Evolutionary conservation across 2,888 invertebrate species (phyloP).

Genomic region (Yponomeuta plumbellus): DNA sequence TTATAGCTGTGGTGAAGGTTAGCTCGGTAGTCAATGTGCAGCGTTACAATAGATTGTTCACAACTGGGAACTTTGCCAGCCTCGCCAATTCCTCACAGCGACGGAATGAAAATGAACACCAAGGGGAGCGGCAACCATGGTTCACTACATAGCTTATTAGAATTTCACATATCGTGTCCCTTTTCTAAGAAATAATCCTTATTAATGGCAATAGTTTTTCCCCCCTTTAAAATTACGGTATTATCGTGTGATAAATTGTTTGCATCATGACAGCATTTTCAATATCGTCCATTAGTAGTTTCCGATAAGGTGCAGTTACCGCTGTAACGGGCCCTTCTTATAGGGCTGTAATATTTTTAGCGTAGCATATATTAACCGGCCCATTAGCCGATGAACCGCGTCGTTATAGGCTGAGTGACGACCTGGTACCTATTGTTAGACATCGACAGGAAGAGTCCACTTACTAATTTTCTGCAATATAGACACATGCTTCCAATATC

Average conservation of each 20-base stretch:
- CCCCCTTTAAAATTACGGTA: neutral
- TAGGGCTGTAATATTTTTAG: slow-evolving; percentile 55
- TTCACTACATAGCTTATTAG: neutral
- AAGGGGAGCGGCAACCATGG: neutral
- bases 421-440: slow-evolving; percentile 56
- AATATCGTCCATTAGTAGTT: slow-evolving; percentile 7
- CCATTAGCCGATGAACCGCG: slow-evolving; percentile 52
- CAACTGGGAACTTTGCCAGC: slow-evolving; percentile 15
- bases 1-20: slow-evolving; percentile 6
- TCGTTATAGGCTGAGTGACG: slow-evolving; percentile 53
- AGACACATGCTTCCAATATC: neutral
- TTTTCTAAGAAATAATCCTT: neutral
- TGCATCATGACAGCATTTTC: neutral
- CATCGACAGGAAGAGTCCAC: slow-evolving; percentile 18
- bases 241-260: neutral
- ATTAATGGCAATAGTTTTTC: neutral
- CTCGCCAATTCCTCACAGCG: slow-evolving; percentile 1
- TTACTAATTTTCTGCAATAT: slow-evolving; percentile 5
- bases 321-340: slow-evolving; percentile 38
- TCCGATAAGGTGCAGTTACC: slow-evolving; percentile 24
- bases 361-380: slow-evolving; percentile 50
- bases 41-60: slow-evolving; percentile 16
- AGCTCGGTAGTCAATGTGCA: slow-evolving; percentile 6
- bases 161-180: neutral
- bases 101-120: neutral